phyloP scores from a whole-genome alignment of 2,888 invertebrate genomes.

The Drosophila acutilabella region DNA sequence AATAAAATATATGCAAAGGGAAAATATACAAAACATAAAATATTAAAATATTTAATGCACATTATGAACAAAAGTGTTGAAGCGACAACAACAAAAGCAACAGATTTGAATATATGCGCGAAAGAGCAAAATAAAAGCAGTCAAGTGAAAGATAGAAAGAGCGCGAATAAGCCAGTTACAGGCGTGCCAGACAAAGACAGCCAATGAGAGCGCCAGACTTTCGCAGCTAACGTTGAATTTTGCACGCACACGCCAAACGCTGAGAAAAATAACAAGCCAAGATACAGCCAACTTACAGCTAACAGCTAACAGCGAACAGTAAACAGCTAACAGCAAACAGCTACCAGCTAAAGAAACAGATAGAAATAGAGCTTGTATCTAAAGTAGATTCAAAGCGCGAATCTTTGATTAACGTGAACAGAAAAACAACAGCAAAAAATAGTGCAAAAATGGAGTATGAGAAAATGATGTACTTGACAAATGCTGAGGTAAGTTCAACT shows the following conservation, averaged over 20 bases:
- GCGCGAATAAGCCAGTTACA: slow-evolving; percentile 39
- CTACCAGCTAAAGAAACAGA: slow-evolving; percentile 9
- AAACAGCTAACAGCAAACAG: slow-evolving; percentile 11
- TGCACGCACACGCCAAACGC: slow-evolving; percentile 53
- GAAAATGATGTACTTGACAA: slow-evolving; percentile 75
- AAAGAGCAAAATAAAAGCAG: slow-evolving; percentile 40
- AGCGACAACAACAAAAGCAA: slow-evolving; percentile 36
- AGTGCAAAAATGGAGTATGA: slow-evolving; percentile 75
- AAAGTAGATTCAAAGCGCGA: slow-evolving; percentile 26
- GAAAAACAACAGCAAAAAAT: slow-evolving; percentile 10
- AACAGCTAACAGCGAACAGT: slow-evolving; percentile 16
- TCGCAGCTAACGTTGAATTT: slow-evolving; percentile 65
- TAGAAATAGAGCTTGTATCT: slow-evolving; percentile 7
- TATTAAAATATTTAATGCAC: slow-evolving; percentile 34
- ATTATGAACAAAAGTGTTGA: slow-evolving; percentile 53
- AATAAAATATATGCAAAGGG: slow-evolving; percentile 20
- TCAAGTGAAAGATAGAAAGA: slow-evolving; percentile 57
- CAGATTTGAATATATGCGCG: slow-evolving; percentile 41
- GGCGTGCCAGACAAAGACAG: slow-evolving; percentile 54
- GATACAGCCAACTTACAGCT: slow-evolving; percentile 4
- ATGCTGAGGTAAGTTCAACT: slow-evolving; percentile 66
- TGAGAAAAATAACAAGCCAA: slow-evolving; percentile 34
- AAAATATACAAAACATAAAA: slow-evolving; percentile 25
- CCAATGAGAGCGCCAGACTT: slow-evolving; percentile 59
- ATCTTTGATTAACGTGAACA: slow-evolving; percentile 33